Conservation (phyloP, 2,113 vertebrate genomes). For the Galbula dea region DNA sequence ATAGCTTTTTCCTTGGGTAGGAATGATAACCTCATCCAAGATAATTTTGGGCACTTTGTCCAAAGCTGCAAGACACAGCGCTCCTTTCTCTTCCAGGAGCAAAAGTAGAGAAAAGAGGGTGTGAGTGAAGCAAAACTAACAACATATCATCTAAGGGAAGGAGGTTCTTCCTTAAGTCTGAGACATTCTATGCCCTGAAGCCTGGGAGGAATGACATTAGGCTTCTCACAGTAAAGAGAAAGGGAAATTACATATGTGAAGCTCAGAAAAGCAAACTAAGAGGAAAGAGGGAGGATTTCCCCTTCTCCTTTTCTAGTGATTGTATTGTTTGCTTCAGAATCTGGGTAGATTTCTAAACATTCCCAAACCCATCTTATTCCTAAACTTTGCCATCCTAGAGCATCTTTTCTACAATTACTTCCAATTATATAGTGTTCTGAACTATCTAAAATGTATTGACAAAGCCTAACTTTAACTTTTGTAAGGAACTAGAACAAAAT, state of each 20-base stretch:
- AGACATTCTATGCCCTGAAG: neutral
- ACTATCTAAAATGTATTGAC: neutral
- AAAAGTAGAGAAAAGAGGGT: neutral
- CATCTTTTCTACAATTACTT: neutral
- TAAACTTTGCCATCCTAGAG: neutral
- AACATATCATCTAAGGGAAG: neutral
- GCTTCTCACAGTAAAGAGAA: neutral
- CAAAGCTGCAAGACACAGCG: neutral
- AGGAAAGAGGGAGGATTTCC: neutral
- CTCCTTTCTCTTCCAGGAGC: neutral
- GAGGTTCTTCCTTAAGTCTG: neutral
- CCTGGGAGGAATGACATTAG: neutral
- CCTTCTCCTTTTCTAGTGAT: neutral
- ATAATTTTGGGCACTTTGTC: neutral
- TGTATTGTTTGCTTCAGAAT: neutral
- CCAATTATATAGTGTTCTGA: neutral
- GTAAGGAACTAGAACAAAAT: neutral
- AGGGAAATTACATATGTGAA: neutral
- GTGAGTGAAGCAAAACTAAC: neutral
- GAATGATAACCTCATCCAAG: neutral
- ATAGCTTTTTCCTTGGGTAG: neutral
- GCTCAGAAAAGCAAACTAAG: neutral
- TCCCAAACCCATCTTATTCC: neutral
- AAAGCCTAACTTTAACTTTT: neutral
- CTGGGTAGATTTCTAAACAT: neutral